Base-by-base conservation (phyloP, 2,888 invertebrate genomes). In the Belgica antarctica region DNA sequence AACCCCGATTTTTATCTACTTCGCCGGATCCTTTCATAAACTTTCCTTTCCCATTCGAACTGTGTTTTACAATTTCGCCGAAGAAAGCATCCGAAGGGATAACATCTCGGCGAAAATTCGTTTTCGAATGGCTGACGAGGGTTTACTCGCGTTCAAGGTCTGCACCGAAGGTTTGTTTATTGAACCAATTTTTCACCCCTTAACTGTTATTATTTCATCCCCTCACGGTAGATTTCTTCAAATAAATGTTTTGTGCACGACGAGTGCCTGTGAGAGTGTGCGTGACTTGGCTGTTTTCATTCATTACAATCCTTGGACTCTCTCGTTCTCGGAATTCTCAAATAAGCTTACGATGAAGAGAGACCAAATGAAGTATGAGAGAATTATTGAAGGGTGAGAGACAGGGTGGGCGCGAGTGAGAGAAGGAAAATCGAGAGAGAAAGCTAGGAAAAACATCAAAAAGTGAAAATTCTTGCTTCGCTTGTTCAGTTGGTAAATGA, bases 401-500 rank as follows among this genome's bases (percentile, higher is more conserved):
- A n/a, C n/a, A n/a, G n/a, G n/a, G 34, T 12, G 34, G 12, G 34
- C 34, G 34, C 5, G 34, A 31, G 34, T 31, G 34, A n/a, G 12
- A 31, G 34, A 31, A 31, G 12, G 34, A 31, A 31, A 31, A 31
- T 2, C 17, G 57, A 57, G 22, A 57, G 57, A 17, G 57, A 17
- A 27, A 57, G n/a, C n/a, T n/a, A n/a, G 17, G 17, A n/a, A n/a
- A 28, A 28, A 61, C 5, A n/a, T 17, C 27, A 27, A 3, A 3
- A 59, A 59, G 25, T n/a, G 59, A 27, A 27, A 59, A 59, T 59
- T 59, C 27, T 12, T 15, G 7, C 28, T 61, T 27, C 12, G 5
- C 27, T 15, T 12, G 3, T 41, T 68, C 57, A 68, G 68, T 68
- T 57, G 52, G 52, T 25, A n/a, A n/a, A 28, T 24, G 57, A 19